Evolutionary conservation across 2,888 invertebrate species (phyloP), one percentile per base, ranked within the genome.

Genomic region (Parnassius glacialis): DNA sequence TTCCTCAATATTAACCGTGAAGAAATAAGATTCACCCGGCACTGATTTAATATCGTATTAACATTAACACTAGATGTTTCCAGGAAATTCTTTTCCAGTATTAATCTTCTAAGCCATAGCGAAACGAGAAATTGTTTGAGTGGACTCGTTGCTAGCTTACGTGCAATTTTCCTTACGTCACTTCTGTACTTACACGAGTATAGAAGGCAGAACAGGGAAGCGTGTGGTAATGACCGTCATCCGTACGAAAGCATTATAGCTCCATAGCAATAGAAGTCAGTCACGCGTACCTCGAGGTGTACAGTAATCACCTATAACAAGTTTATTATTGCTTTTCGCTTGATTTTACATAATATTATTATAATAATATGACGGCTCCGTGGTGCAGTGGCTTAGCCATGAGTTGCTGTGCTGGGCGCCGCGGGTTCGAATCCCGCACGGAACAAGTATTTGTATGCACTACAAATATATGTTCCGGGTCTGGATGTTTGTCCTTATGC

Each of bases 161-260:
- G 64, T 59, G 57, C 64, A 57, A 62, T 55, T 61, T 66, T 60
- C 62, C 62, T 44, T 56, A 52, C 57, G 62, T 58, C 60, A 66
- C 67, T 65, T 65, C 66, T 62, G 73, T 73, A 67, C 57, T 65
- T 67, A 67, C 70, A 65, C 64, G 65, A 66, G 42, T 65, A 59
- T 58, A 55, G 61, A 58, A 66, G 66, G 68, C 68, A 70, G 72
- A 73, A 74, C 75, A 71, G 73, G 75, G 72, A 77, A 78, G 68
- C 70, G 64, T 64, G 68, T 60, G 64, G 67, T 71, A 71, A 74
- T 68, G 70, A 60, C 20, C 52, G 73, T 72, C 70, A 73, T 73
- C 64, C 62, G 56, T 64, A 62, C 63, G 53, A 64, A 54, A 65
- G 47, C 57, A 64, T 68, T 71, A 65, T 59, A 63, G 47, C 50